Evolutionary conservation across 2,113 vertebrate genomes (phyloP), one percentile per base, ranked within the genome.

Genomic region (Ptilonorhynchus violaceus): DNA sequence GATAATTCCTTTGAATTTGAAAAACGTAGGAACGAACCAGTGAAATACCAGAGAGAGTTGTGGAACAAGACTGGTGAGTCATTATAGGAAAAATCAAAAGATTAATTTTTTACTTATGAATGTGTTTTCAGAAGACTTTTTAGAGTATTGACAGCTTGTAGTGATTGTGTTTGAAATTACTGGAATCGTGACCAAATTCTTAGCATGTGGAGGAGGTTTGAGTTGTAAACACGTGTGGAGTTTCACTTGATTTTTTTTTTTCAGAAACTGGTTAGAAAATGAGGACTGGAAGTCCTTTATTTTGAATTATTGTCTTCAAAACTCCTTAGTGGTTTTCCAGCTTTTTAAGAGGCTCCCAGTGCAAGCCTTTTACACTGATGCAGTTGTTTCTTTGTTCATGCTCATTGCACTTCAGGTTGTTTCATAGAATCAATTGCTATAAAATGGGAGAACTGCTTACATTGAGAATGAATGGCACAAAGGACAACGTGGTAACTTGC

Each of bases 1-100:
- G 99, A 99, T 97, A 99, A 99, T 93, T 97, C 98, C 13, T 98
- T 99, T 96, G 99, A 99, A 97, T 99, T 99, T 94, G 99, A 99
- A 96, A 99, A 99, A 96, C 99, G 99, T 83, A 98, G 99, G 98
- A 99, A 99, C 30, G 98, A 98, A 46, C 99, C 99, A 66, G 96
- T 99, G 77, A 99, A 99, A 97, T 99, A 99, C 94, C 98, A 99
- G 97, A 98, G 99, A 64, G 97, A 98, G 47, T 90, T 99, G 10
- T 99, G 99, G 99, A 99, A 96, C 97, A 99, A 99, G 98, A 99
- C 99, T 47, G 98, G 99, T 99, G 98, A 98, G 97, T 93, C 27
- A 13, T 37, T 75, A 12, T 25, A 64, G 52, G n/a, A 56, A 60
- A 67, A 92, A 16, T 0, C 5, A 42, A 27, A 64, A 66, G 18